Evolutionary conservation across 1,140 invertebrate genomes (phyloP).

Genomic region (Oryctes rhinoceros): DNA sequence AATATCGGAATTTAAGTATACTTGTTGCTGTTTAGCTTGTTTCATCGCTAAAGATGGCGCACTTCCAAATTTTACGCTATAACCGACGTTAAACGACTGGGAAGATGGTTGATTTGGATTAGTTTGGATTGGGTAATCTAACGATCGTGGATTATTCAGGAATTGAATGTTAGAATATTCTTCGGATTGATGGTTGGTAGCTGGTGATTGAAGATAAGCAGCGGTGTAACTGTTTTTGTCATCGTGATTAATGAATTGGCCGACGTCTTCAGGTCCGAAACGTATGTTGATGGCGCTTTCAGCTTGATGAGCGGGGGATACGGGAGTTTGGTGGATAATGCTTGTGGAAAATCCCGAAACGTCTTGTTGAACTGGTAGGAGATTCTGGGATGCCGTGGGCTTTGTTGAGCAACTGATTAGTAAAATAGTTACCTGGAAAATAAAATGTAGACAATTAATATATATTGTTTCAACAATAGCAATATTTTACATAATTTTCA

Average conservation of each 20-base stretch:
- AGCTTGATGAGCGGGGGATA: not conserved
- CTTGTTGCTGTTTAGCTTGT: not conserved
- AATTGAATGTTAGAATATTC: not conserved
- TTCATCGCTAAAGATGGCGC: not conserved
- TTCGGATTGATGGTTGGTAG: not conserved
- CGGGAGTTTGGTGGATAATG: not conserved
- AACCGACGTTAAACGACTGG: conserved; percentile 54
- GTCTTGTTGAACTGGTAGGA: not conserved
- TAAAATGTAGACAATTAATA: too few species aligned
- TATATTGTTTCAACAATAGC: too few species aligned
- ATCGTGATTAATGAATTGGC: not conserved
- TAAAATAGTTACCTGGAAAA: conserved; percentile 18
- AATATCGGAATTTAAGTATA: conserved; percentile 43
- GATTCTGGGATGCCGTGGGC: not conserved
- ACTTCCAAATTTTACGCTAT: conserved; percentile 50
- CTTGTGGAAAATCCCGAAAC: not conserved
- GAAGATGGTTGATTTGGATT: not conserved
- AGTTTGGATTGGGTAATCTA: not conserved
- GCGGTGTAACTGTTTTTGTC: not conserved
- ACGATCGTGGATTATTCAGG: not conserved
- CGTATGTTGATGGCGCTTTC: not conserved
- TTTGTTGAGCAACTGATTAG: not conserved
- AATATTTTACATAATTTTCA: too few species aligned
- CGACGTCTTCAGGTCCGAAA: not conserved
- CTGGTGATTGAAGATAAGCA: not conserved